phyloP scores from a whole-genome alignment of 2,888 invertebrate genomes.

The Apamea monoglypha region DNA sequence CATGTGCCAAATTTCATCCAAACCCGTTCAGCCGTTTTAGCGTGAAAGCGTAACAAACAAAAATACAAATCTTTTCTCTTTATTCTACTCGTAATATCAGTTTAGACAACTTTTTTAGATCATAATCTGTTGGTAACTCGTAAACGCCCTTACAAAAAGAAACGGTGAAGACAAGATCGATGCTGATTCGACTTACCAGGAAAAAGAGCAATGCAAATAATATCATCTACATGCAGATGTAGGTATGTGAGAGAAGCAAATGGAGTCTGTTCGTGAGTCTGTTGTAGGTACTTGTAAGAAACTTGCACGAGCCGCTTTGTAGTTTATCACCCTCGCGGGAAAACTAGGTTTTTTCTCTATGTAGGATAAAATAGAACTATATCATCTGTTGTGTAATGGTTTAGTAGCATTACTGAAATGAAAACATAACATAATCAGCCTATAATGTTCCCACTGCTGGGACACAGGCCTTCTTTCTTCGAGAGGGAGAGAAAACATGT shows the following conservation, averaged over 20 bases:
- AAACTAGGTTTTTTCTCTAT: neutral
- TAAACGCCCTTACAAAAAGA: neutral
- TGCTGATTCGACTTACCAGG: neutral
- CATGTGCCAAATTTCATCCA: too few species aligned
- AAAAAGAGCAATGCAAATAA: neutral
- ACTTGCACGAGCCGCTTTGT: slow-evolving; percentile 4
- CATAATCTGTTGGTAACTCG: neutral
- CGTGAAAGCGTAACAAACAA: too few species aligned
- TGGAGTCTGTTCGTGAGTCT: neutral
- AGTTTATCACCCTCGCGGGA: slow-evolving; percentile 25
- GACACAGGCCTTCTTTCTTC: neutral
- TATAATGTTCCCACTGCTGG: neutral
- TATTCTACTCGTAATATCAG: too few species aligned
- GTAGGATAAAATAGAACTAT: neutral
- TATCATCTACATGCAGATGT: neutral
- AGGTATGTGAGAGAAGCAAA: neutral
- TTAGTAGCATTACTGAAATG: neutral
- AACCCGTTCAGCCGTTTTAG: too few species aligned
- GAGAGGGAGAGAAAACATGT: neutral
- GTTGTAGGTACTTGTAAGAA: neutral
- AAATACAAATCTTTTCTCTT: too few species aligned
- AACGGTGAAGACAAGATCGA: neutral
- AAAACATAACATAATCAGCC: neutral
- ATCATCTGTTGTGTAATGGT: slow-evolving; percentile 1
- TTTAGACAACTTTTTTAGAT: neutral